Conservation (phyloP, 2,113 vertebrate species). For the Muntiacus muntjak region DNA sequence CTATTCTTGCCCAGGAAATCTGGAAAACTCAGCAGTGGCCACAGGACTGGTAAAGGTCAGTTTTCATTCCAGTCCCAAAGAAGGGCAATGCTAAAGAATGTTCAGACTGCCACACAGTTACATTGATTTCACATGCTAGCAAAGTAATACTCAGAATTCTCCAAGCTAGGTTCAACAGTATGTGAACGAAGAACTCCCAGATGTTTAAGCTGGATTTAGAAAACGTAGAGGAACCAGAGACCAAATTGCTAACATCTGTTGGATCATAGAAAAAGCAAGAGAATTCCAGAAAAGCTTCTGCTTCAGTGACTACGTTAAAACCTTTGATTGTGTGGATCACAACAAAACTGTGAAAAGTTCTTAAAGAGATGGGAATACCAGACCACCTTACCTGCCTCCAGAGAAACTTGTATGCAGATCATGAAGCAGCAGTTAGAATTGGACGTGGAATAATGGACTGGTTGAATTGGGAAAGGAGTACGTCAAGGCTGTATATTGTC, state of each 20-base stretch:
- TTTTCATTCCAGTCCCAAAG: neutral
- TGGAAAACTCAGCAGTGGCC: neutral
- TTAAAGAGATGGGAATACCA: neutral
- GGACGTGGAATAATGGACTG: neutral
- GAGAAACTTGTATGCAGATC: neutral
- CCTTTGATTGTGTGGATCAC: neutral
- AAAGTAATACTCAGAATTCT: neutral
- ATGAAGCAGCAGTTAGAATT: neutral
- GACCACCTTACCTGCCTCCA: neutral
- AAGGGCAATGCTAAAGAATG: neutral
- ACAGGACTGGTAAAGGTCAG: neutral
- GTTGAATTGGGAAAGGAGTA: neutral
- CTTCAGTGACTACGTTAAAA: neutral
- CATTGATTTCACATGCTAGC: neutral
- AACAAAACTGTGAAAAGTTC: neutral
- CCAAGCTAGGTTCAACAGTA: neutral
- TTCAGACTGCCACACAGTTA: neutral
- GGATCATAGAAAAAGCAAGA: neutral
- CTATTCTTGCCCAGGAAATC: neutral
- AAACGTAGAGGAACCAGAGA: neutral
- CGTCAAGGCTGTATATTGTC: neutral
- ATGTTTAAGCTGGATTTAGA: neutral
- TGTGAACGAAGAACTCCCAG: neutral
- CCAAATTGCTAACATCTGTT: neutral
- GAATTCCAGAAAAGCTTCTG: neutral